Conservation (phyloP, 1,140 invertebrate genomes). For the Periplaneta americana region DNA sequence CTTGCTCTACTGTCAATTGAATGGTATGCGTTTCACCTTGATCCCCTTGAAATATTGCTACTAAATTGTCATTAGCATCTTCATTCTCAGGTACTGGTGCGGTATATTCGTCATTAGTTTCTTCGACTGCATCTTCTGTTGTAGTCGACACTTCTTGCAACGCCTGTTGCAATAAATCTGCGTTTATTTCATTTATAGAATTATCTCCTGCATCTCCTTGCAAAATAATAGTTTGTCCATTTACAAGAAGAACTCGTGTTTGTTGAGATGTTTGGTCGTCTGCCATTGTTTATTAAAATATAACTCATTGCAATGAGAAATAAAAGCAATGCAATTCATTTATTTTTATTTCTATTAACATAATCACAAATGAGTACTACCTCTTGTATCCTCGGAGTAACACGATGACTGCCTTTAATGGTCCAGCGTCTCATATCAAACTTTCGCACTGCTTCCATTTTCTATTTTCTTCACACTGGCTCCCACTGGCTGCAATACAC, state of each 20-base stretch:
- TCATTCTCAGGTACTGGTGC: conserved; percentile 11
- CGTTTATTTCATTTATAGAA: conserved; percentile 24
- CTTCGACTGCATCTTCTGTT: conserved; percentile 18
- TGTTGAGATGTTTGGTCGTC: conserved; percentile 18
- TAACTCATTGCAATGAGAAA: conserved; percentile 1
- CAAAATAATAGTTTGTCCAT: conserved; percentile 21
- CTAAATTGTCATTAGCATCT: conserved; percentile 20
- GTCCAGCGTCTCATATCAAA: not conserved
- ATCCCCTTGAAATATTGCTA: conserved; percentile 25
- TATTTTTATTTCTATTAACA: not conserved
- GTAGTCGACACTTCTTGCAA: conserved; percentile 32
- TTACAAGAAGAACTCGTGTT: conserved; percentile 19
- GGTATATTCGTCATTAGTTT: conserved; percentile 16
- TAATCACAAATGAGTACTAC: not conserved
- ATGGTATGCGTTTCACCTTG: conserved; percentile 23
- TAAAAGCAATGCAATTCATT: not conserved
- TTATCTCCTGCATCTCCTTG: conserved; percentile 19
- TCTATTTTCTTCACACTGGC: not conserved
- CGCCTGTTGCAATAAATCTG: conserved; percentile 38
- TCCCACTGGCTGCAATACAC: not conserved
- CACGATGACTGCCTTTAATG: not conserved
- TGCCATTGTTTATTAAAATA: conserved; percentile 17
- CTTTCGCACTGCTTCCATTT: not conserved
- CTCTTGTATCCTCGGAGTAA: not conserved
- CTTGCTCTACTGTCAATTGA: conserved; percentile 21